Percentiles rank a stretch among this genome's conserved stretches.
Evolutionary conservation across 2,888 invertebrate species (phyloP).

Genomic region (Andricus curvator): DNA sequence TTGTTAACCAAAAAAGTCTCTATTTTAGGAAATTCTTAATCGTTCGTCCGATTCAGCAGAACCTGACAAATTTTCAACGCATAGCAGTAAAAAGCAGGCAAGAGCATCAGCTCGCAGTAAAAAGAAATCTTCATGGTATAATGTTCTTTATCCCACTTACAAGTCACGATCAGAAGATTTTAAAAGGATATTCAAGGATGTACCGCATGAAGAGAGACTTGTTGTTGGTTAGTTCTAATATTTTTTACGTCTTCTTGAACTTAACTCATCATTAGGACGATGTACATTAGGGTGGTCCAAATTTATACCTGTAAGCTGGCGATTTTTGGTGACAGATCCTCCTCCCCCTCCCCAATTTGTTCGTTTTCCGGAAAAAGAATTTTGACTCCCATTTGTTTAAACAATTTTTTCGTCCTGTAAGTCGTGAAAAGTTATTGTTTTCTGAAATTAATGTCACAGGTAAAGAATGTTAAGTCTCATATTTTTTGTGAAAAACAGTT

Average conservation of each 20-base stretch:
- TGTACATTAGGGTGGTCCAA: too few relatives aligned
- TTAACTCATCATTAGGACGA: background rate
- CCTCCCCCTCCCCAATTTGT: too few relatives aligned
- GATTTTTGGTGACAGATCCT: too few relatives aligned
- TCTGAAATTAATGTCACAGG: too few relatives aligned
- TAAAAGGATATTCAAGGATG: slow-evolving; percentile 93
- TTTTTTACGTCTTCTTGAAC: background rate
- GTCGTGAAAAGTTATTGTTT: too few relatives aligned
- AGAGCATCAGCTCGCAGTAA: slow-evolving; percentile 82
- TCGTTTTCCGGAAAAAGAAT: too few relatives aligned
- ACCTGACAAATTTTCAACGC: slow-evolving; percentile 62
- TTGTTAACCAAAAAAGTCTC: slow-evolving; percentile 21
- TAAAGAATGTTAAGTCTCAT: too few relatives aligned
- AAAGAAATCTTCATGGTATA: slow-evolving; percentile 91
- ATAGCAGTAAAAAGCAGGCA: slow-evolving; percentile 75
- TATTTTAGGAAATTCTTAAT: slow-evolving; percentile 68
- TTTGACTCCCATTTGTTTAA: too few relatives aligned
- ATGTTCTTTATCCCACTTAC: slow-evolving; percentile 93
- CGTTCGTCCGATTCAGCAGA: slow-evolving; percentile 76
- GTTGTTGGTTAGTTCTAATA: slow-evolving; percentile 88
- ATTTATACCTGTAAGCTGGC: too few relatives aligned
- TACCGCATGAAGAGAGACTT: slow-evolving; percentile 93
- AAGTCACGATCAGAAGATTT: slow-evolving; percentile 96
- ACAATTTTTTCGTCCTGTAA: too few relatives aligned
- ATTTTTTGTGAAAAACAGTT: too few relatives aligned